phyloP scores from a whole-genome alignment of 2,797 vertebrate genomes.

The Philypnodon macrostomus region DNA sequence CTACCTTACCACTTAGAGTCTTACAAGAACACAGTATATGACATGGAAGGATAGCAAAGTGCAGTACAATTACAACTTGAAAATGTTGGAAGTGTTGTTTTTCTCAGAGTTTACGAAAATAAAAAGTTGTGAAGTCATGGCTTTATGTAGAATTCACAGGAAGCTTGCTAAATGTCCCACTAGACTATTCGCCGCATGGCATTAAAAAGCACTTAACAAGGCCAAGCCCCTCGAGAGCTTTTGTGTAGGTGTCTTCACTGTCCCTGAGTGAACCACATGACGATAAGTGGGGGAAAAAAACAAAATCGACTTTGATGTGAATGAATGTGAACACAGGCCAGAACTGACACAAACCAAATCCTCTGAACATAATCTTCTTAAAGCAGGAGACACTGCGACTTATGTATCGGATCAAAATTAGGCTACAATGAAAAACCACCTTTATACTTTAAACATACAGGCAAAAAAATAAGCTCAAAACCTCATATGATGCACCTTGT shows the following conservation, averaged over 20 bases:
- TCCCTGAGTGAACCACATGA: conserved; percentile 31
- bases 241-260: conserved; percentile 40
- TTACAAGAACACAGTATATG: too few species aligned
- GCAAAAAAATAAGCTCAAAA: too few species aligned
- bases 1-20: too few species aligned
- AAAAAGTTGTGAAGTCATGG: neutral
- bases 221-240: conserved; percentile 39
- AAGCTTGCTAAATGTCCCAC: conserved; percentile 12
- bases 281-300: conserved; percentile 19
- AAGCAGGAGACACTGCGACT: conserved; percentile 2
- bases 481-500: too few species aligned
- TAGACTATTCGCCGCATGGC: conserved; percentile 2
- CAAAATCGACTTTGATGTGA: conserved; percentile 16
- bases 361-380: conserved; percentile 25
- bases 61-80: too few species aligned
- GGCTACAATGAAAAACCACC: too few species aligned
- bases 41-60: too few species aligned
- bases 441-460: too few species aligned
- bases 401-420: too few species aligned
- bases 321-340: conserved; percentile 17
- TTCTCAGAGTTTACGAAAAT: neutral
- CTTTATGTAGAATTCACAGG: neutral
- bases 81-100: too few species aligned
- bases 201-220: conserved; percentile 36
- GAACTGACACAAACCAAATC: conserved; percentile 23